A percentile compares a stretch with the other conserved stretches of the same genome.
Conservation (phyloP, 1,140 invertebrate genomes). For the Atta texana region DNA sequence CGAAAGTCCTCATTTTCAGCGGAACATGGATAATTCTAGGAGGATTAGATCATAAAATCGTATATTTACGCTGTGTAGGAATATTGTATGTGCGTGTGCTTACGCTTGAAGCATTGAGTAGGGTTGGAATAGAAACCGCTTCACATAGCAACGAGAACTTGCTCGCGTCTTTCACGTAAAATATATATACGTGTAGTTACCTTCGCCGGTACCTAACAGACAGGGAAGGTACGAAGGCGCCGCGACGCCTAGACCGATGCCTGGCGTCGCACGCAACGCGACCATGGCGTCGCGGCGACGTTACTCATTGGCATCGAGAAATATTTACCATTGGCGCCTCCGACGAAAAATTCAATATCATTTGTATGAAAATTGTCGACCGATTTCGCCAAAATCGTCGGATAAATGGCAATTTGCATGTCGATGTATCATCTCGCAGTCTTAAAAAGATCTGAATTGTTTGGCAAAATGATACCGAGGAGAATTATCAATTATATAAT, state of each 20-base stretch:
- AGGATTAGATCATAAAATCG: constrained; percentile 26
- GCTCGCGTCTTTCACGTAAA: constrained; percentile 70
- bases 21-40: neutral
- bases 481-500: neutral
- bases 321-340: constrained; percentile 37
- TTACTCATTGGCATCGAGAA: constrained; percentile 49
- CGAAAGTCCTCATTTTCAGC: neutral
- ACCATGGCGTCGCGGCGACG: constrained; percentile 24
- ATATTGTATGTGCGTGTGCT: neutral
- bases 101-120: constrained; percentile 15
- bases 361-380: neutral
- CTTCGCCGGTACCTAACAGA: constrained; percentile 20
- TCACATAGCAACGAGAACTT: constrained; percentile 61
- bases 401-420: neutral
- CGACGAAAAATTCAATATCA: neutral
- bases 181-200: constrained; percentile 66
- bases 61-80: neutral
- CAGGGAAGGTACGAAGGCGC: constrained; percentile 67
- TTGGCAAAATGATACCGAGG: neutral
- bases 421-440: neutral
- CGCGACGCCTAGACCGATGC: constrained; percentile 75
- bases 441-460: neutral
- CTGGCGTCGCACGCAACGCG: constrained; percentile 75
- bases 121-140: constrained; percentile 75
- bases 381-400: neutral